Percentiles rank a stretch among this genome's conserved stretches.
Evolutionary conservation across 1,140 invertebrate species (phyloP).

Genomic region (Archegozetes longisetosus): DNA sequence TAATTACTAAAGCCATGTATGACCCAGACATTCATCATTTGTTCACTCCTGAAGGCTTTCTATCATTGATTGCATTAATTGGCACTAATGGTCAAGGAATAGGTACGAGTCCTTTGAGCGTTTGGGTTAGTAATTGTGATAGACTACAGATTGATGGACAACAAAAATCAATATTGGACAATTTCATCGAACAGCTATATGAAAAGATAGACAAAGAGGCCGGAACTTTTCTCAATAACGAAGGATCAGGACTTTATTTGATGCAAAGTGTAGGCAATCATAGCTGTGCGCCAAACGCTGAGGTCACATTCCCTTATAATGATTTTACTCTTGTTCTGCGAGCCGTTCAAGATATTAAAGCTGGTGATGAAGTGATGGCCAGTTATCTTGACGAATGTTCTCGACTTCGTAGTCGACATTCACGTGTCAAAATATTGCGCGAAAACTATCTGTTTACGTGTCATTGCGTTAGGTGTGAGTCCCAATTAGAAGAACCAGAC

Average conservation of each 20-base stretch:
- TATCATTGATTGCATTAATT: conserved; percentile 63
- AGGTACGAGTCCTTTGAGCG: conserved; percentile 62
- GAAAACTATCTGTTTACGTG: conserved; percentile 78
- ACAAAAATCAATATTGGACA: conserved; percentile 48
- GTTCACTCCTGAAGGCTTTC: conserved; percentile 70
- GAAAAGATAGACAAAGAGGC: conserved; percentile 64
- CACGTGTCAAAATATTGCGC: conserved; percentile 54
- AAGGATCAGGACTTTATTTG: conserved; percentile 74
- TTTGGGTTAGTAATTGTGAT: conserved; percentile 63
- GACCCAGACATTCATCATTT: conserved; percentile 39
- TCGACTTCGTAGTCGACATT: conserved; percentile 59
- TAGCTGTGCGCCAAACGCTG: conserved; percentile 76
- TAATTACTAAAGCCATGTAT: conserved; percentile 42
- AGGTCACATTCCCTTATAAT: conserved; percentile 64
- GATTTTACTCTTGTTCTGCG: conserved; percentile 59
- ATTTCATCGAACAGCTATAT: conserved; percentile 65
- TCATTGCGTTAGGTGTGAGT: conserved; percentile 56
- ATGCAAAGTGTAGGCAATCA: conserved; percentile 73
- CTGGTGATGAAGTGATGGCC: conserved; percentile 70
- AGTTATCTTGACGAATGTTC: conserved; percentile 77
- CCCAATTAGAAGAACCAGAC: conserved; percentile 55
- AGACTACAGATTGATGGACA: conserved; percentile 41
- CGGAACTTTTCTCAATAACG: conserved; percentile 75
- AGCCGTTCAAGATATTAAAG: conserved; percentile 52
- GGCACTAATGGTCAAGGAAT: conserved; percentile 89